Percentiles rank a stretch among this genome's conserved stretches.
phyloP scores from a whole-genome alignment of 2,113 vertebrate species.

The Aldabrachelys gigantea region DNA sequence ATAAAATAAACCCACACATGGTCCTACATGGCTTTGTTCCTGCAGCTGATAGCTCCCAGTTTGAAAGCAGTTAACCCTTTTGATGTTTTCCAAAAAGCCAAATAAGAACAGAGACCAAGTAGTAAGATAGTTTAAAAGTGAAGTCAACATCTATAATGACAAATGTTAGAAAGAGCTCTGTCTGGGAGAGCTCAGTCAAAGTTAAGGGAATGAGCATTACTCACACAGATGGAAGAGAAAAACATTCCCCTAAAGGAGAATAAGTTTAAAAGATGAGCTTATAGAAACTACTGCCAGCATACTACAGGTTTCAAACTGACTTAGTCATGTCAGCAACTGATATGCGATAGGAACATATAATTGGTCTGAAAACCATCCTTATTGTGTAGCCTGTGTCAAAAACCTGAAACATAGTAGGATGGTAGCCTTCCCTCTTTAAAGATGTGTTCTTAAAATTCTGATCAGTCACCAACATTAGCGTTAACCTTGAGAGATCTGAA shows the following conservation, averaged over 20 bases:
- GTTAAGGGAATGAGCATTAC: constrained; percentile 3
- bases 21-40: not conserved
- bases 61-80: constrained; percentile 13
- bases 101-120: not conserved
- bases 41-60: constrained; percentile 12
- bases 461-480: not conserved
- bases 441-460: not conserved
- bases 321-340: constrained; percentile 8
- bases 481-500: not conserved
- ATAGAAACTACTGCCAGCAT: constrained; percentile 27
- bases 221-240: not conserved
- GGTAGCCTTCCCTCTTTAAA: not conserved
- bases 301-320: constrained; percentile 21
- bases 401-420: constrained; percentile 26
- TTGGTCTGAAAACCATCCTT: constrained; percentile 20
- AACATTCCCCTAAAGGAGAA: constrained; percentile 44
- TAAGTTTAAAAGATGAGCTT: constrained; percentile 53
- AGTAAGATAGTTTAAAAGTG: constrained; percentile 1
- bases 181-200: not conserved
- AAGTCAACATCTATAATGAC: not conserved
- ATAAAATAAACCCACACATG: not conserved
- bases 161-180: not conserved
- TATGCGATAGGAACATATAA: constrained; percentile 40
- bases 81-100: not conserved
- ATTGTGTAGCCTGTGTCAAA: not conserved